These are phyloP conservation scores for Epirrhoe alternata DNA, from an alignment of 2,888 invertebrate species.

Conservation along the genomic window DNA sequence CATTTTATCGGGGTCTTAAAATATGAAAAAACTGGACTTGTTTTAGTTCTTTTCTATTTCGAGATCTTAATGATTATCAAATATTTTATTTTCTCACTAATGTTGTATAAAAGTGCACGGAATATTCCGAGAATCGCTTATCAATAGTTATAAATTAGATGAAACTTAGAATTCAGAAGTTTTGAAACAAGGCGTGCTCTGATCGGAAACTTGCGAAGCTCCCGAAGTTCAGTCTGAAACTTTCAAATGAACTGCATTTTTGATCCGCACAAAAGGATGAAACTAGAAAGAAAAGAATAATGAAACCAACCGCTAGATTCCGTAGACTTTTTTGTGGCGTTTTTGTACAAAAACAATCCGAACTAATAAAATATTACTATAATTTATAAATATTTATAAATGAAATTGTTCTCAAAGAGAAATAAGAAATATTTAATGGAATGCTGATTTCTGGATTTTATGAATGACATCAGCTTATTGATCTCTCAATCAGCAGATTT, in stretches of 20 bases:
- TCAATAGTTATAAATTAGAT: slow-evolving; percentile 32
- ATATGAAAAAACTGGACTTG: slow-evolving; percentile 10
- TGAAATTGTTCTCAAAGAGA: no score
- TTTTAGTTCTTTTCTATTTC: not conserved
- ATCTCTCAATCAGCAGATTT: no score
- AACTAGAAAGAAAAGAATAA: slow-evolving; percentile 19
- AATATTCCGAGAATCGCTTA: not conserved
- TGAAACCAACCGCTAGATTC: not conserved
- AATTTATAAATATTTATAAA: no score
- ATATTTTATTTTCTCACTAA: no score
- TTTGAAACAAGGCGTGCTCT: slow-evolving; percentile 31
- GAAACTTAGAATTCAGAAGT: slow-evolving; percentile 38
- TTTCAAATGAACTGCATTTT: slow-evolving; percentile 42
- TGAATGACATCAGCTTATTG: no score
- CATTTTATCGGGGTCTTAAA: slow-evolving; percentile 22
- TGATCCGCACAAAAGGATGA: slow-evolving; percentile 27
- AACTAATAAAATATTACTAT: no score
- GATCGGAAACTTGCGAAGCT: slow-evolving; percentile 33
- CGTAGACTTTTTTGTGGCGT: not conserved
- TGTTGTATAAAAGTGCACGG: not conserved
- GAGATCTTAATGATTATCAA: not conserved
- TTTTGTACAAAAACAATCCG: no score
- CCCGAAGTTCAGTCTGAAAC: slow-evolving; percentile 36
- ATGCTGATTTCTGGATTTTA: no score
- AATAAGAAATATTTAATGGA: no score